phyloP scores from a whole-genome alignment of 2,797 vertebrate genomes.

The Zalophus californianus region DNA sequence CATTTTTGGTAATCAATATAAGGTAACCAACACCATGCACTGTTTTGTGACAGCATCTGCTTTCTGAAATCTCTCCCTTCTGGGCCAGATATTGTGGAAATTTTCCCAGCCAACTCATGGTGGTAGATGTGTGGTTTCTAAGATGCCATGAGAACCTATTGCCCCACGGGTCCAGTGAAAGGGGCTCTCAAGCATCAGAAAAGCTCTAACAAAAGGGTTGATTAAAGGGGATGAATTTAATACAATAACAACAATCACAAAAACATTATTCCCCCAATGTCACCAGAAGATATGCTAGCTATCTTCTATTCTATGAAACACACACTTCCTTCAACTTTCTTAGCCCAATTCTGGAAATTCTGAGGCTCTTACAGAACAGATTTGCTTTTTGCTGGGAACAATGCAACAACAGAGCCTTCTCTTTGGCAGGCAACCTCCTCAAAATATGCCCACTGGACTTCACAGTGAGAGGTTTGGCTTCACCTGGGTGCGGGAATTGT shows the following conservation, averaged over 20 bases:
- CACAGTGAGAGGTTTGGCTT: conserved; percentile 66
- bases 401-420: background rate
- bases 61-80: background rate
- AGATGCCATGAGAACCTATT: background rate
- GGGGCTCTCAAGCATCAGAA: background rate
- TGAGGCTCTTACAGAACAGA: conserved; percentile 21
- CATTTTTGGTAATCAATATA: background rate
- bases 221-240: background rate
- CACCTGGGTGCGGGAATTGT: conserved; percentile 48
- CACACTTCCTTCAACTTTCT: background rate
- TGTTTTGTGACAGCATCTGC: background rate
- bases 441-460: conserved; percentile 73
- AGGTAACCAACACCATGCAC: background rate
- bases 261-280: conserved; percentile 12
- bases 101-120: background rate
- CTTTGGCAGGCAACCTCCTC: conserved; percentile 56
- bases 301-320: conserved; percentile 14
- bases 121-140: background rate
- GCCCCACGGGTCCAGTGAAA: background rate
- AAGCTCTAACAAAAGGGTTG: background rate
- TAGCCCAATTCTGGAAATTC: conserved; percentile 45
- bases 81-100: background rate
- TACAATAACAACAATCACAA: background rate
- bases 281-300: background rate
- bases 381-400: conserved; percentile 11